These are phyloP conservation scores for Oopsacas minuta DNA, from an alignment of 37 sponge, comb jelly and placozoan genomes.

Conservation along the genomic window DNA sequence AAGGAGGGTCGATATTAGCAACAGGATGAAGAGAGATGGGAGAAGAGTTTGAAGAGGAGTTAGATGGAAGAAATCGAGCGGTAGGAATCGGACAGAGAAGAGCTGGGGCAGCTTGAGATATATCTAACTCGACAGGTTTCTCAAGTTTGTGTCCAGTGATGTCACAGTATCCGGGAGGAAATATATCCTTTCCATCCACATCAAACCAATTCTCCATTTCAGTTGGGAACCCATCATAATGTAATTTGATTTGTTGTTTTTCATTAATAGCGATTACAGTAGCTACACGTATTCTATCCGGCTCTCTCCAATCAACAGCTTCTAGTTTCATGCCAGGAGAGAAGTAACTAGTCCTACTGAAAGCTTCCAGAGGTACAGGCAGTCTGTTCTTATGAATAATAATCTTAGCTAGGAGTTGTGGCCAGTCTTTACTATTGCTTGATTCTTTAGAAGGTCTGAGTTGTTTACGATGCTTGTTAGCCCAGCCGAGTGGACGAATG, in stretches of 20 bases:
- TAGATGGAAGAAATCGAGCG: not conserved
- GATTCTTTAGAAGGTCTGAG: slow-evolving; percentile 6
- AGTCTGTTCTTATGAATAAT: slow-evolving; percentile 11
- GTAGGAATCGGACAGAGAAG: not conserved
- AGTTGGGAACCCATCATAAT: not conserved
- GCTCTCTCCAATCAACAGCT: not conserved
- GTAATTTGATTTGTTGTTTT: not conserved
- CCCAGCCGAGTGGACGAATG: slow-evolving; percentile 8
- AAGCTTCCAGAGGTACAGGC: not conserved
- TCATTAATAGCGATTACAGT: not conserved
- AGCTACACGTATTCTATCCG: not conserved
- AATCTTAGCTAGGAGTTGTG: not conserved
- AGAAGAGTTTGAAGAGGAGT: not conserved
- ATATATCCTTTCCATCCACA: slow-evolving; percentile 13
- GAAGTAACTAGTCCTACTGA: not conserved
- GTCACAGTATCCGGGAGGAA: not conserved
- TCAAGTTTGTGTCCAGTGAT: not conserved
- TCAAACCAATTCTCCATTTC: not conserved
- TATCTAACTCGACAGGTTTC: not conserved
- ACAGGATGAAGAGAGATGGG: not conserved
- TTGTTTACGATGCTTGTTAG: not conserved
- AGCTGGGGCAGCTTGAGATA: not conserved
- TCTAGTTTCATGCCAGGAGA: slow-evolving; percentile 2
- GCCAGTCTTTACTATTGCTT: slow-evolving; percentile 7
- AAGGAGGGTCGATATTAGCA: not conserved